Evolutionary conservation across 1,140 invertebrate species (phyloP).

Genomic region (Trissolcus basalis): DNA sequence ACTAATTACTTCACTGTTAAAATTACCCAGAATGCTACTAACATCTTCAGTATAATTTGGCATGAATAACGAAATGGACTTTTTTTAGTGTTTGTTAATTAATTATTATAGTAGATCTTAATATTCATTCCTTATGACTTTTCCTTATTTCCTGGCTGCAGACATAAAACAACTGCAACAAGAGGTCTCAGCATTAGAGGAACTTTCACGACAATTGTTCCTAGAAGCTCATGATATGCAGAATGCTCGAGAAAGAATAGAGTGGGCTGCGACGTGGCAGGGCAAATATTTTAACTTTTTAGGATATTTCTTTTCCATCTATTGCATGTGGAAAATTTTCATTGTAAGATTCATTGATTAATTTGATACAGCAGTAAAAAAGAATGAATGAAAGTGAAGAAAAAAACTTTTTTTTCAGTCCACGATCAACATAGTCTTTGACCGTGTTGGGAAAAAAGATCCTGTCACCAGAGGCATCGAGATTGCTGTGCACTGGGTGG

Average conservation of each 20-base stretch:
- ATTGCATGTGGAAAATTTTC: slow-evolving; percentile 99
- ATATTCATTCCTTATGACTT: too few relatives aligned
- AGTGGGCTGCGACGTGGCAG: slow-evolving; percentile 97
- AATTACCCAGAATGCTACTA: too few relatives aligned
- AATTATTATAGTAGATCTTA: too few relatives aligned
- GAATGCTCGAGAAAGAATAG: slow-evolving; percentile 93
- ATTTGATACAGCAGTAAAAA: too few relatives aligned
- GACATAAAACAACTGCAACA: slow-evolving; percentile 89
- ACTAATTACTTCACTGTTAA: too few relatives aligned
- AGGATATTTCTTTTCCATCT: slow-evolving; percentile 98
- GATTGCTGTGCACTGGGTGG: slow-evolving; percentile 98
- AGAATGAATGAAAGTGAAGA: neutral
- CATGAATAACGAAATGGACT: too few relatives aligned
- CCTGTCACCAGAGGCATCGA: slow-evolving; percentile 97
- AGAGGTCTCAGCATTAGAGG: slow-evolving; percentile 93
- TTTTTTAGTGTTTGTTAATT: too few relatives aligned
- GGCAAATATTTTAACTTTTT: slow-evolving; percentile 99
- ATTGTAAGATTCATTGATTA: slow-evolving; percentile 91
- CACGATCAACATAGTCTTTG: slow-evolving; percentile 98
- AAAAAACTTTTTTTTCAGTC: slow-evolving; percentile 80
- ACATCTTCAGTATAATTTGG: too few relatives aligned
- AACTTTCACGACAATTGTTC: slow-evolving; percentile 95
- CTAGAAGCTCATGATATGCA: slow-evolving; percentile 96
- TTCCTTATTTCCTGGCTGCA: too few relatives aligned
- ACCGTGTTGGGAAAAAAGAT: slow-evolving; percentile 98